A percentile compares a stretch with the other conserved stretches of the same genome.
phyloP scores from a whole-genome alignment of 2,113 vertebrate genomes.

The Gorsachius goisagi region DNA sequence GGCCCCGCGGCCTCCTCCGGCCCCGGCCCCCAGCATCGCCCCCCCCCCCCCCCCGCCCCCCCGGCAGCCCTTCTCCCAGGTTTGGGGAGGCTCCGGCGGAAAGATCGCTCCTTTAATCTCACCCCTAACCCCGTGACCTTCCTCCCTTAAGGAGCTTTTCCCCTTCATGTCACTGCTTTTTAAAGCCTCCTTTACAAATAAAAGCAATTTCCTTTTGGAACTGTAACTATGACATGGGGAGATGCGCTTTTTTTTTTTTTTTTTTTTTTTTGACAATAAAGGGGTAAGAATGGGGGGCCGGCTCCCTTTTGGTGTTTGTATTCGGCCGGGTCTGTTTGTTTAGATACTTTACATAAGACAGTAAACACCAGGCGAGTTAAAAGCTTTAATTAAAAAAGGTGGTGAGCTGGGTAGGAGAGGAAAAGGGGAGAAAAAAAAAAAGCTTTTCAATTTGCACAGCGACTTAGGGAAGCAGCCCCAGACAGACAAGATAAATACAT shows the following conservation, averaged over 20 bases:
- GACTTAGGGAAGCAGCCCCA: not conserved
- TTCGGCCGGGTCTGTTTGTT: conserved; percentile 41
- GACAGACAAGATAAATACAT: conserved; percentile 38
- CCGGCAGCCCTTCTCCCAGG: not conserved
- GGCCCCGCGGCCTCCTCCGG: not conserved
- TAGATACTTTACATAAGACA: conserved; percentile 25
- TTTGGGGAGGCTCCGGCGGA: conserved; percentile 2
- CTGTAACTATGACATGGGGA: conserved; percentile 59
- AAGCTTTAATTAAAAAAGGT: conserved; percentile 54
- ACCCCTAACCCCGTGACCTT: conserved; percentile 68
- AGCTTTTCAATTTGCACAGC: not conserved
- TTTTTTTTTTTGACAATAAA: conserved; percentile 13
- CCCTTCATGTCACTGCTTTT: conserved; percentile 67
- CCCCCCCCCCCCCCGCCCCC: not conserved
- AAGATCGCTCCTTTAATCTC: conserved; percentile 61
- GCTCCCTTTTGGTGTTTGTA: conserved; percentile 19
- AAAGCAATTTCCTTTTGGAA: conserved; percentile 73
- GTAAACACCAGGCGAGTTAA: not conserved
- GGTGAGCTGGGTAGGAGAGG: not conserved
- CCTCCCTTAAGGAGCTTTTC: conserved; percentile 67
- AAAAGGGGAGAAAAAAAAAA: not conserved
- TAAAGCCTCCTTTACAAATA: conserved; percentile 67
- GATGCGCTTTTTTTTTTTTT: not conserved
- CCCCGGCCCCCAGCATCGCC: not conserved
- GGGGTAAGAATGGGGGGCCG: conserved; percentile 14